phyloP scores from a whole-genome alignment of 2,113 vertebrate genomes.

The Pholis gunnellus region DNA sequence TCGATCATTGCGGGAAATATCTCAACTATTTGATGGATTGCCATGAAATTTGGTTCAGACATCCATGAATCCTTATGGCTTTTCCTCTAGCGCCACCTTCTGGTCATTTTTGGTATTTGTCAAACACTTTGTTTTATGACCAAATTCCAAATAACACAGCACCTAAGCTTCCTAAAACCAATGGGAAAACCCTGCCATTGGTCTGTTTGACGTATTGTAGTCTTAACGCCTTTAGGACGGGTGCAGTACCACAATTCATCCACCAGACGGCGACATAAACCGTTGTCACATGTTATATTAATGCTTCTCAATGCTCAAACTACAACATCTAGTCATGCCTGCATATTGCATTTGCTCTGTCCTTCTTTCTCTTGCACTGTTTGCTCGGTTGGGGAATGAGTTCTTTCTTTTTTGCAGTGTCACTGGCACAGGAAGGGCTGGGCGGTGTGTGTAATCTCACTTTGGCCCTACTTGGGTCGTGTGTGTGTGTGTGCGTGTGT shows the following conservation, averaged over 20 bases:
- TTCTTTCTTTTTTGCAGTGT: slow-evolving; percentile 68
- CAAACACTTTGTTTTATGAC: too few relatives aligned
- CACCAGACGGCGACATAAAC: neutral
- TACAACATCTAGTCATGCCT: neutral
- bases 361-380: neutral
- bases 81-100: neutral
- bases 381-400: slow-evolving; percentile 24
- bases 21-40: too few relatives aligned
- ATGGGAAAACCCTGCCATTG: neutral
- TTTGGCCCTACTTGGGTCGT: neutral
- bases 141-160: neutral
- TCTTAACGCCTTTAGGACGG: neutral
- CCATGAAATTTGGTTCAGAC: too few relatives aligned
- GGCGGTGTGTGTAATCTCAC: slow-evolving; percentile 10
- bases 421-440: slow-evolving; percentile 28
- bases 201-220: neutral
- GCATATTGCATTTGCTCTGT: neutral
- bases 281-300: neutral
- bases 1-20: neutral
- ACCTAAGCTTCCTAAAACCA: neutral
- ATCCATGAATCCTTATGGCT: too few relatives aligned
- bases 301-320: too few relatives aligned
- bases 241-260: neutral
- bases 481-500: neutral
- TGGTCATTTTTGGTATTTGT: too few relatives aligned